Evolutionary conservation across 2,888 invertebrate species (phyloP), one percentile per base, ranked within the genome.

Genomic region (Notodonta dromedarius): DNA sequence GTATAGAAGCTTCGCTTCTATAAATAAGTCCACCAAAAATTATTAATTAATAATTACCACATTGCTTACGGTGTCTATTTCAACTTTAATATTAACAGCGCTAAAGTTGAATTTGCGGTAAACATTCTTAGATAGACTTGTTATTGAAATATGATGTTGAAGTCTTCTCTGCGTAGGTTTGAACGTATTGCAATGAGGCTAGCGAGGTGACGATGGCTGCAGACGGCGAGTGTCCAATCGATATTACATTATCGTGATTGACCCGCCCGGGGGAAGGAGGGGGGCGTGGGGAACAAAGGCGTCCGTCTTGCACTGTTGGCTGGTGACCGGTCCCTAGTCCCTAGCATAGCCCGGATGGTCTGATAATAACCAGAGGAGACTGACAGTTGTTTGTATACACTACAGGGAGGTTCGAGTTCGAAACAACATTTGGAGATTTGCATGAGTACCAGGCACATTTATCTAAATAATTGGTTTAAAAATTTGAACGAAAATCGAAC

Each of bases 201-300:
- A 62, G 59, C 56, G 54, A 60, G 65, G 60, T 67, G 66, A 61
- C 61, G 60, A 67, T 60, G 53, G 67, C 24, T 67, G 61, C 65
- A 74, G 70, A 71, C 65, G 66, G 57, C 53, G 63, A 54, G 16
- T 39, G 6, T 65, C 52, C 61, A 66, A 76, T 75, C 75, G 75
- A 76, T 75, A 76, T 67, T 69, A 75, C 74, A 74, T 76, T 75
- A 77, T 68, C 68, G 63, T 63, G 72, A 72, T 76, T 72, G 68
- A 71, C 63, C 67, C 58, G 60, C 58, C 55, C 59, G 61, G 65
- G 55, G 62, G 63, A 8, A 12, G 12, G 60, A 62, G 57, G 61
- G 64, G 61, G 54, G 63, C 56, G 59, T 54, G 58, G 53, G 24
- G 50, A 67, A 69, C 71, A 67, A 73, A 67, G 68, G 60, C 69